phyloP scores from a whole-genome alignment of 35 echinoderm and acorn worm genomes.

The Nesometra sesokonis region DNA sequence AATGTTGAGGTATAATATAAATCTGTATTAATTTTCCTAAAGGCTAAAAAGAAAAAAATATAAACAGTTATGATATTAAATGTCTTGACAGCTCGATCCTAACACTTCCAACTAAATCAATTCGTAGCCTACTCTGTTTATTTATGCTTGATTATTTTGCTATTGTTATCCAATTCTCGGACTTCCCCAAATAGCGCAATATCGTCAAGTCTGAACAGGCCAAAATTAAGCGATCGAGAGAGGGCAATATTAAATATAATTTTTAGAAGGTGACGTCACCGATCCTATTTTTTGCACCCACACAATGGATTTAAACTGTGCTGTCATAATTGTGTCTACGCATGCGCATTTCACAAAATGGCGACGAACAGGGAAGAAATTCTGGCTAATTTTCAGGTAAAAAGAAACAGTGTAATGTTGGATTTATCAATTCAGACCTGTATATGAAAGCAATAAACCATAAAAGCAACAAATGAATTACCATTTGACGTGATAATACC shows the following conservation, averaged over 20 bases:
- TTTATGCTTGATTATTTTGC: not conserved
- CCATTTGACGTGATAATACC: not conserved
- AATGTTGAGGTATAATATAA: too few relatives aligned
- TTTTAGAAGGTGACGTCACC: not conserved
- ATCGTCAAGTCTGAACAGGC: not conserved
- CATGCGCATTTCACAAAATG: conserved; percentile 35
- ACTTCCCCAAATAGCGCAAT: not conserved
- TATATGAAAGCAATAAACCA: not conserved
- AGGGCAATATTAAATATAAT: not conserved
- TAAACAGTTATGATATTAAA: too few relatives aligned
- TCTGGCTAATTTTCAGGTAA: conserved; percentile 92
- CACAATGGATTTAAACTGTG: not conserved
- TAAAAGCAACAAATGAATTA: not conserved
- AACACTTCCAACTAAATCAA: too few relatives aligned
- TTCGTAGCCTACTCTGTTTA: not conserved
- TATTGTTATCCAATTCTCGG: not conserved
- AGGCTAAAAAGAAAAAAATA: too few relatives aligned
- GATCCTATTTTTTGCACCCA: too few relatives aligned
- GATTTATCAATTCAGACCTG: not conserved
- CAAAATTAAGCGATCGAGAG: not conserved
- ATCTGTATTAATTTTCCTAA: too few relatives aligned
- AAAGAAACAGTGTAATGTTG: not conserved
- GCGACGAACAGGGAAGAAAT: conserved; percentile 99
- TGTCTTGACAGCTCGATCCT: too few relatives aligned
- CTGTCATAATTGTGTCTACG: not conserved